Percentiles rank a stretch among this genome's conserved stretches.
phyloP scores from a whole-genome alignment of 1,140 invertebrate species.

The Daktulosphaira vitifoliae region DNA sequence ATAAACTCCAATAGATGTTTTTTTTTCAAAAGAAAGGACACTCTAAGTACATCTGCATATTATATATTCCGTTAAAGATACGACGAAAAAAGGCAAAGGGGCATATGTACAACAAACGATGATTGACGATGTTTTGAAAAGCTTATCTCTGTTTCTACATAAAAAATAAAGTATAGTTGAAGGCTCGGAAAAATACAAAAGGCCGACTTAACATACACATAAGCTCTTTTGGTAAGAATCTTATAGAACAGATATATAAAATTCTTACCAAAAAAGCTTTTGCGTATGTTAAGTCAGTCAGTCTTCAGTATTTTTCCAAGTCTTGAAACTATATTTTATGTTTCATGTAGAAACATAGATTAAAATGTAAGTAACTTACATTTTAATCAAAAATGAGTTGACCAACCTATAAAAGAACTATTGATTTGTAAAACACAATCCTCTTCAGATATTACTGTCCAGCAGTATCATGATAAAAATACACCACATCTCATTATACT shows the following conservation, averaged over 20 bases:
- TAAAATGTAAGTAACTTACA: no score
- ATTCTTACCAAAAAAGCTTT: no score
- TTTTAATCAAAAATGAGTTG: no score
- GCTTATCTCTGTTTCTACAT: conserved; percentile 15
- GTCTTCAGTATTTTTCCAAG: no score
- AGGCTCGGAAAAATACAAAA: conserved; percentile 25
- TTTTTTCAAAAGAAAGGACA: conserved; percentile 7
- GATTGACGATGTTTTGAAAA: conserved; percentile 27
- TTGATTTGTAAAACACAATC: conserved; percentile 7
- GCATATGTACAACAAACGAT: conserved; percentile 16
- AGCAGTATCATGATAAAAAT: no score
- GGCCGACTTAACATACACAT: conserved; percentile 5
- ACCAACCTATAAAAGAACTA: conserved; percentile 2
- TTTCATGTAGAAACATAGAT: no score
- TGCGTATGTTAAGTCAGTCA: no score
- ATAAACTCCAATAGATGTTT: not conserved
- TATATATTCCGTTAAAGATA: not conserved
- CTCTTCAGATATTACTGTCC: not conserved
- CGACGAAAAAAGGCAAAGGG: not conserved
- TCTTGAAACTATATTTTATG: no score
- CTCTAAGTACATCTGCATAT: no score
- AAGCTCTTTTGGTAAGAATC: conserved; percentile 15
- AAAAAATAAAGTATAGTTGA: conserved; percentile 8
- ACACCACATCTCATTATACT: no score
- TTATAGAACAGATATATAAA: no score